Conservation (phyloP, 1,140 invertebrate genomes). For the Hycleus phaleratus region DNA sequence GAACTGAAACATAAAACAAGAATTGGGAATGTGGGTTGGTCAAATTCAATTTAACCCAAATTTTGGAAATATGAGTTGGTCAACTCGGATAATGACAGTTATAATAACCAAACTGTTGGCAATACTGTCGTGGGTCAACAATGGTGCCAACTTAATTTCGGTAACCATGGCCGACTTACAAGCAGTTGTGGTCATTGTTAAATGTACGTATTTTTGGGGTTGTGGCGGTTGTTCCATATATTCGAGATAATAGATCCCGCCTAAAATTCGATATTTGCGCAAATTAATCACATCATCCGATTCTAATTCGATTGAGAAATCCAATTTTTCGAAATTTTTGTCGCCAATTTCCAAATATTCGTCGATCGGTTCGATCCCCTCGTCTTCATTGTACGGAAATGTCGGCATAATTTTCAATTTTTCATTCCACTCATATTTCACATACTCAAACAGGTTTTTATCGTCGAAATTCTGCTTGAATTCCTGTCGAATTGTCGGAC, state of each 20-base stretch:
- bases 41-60: too few species aligned
- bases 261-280: slow-evolving; percentile 55
- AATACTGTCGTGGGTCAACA: background rate
- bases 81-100: too few species aligned
- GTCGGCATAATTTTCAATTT: background rate
- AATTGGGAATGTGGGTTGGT: background rate
- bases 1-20: slow-evolving; percentile 46
- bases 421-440: slow-evolving; percentile 21
- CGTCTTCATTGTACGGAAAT: background rate
- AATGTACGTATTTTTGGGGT: slow-evolving; percentile 44
- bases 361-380: background rate
- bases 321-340: too few species aligned
- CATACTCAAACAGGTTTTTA: slow-evolving; percentile 17
- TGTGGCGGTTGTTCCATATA: slow-evolving; percentile 59
- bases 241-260: slow-evolving; percentile 57
- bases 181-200: slow-evolving; percentile 41
- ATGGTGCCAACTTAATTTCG: background rate
- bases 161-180: slow-evolving; percentile 34
- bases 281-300: slow-evolving; percentile 46
- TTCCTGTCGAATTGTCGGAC: slow-evolving; percentile 11
- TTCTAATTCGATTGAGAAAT: slow-evolving; percentile 31
- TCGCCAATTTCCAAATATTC: too few species aligned
- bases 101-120: too few species aligned
- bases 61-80: too few species aligned
- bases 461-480: too few species aligned